Percentiles rank a stretch among this genome's conserved stretches.
phyloP scores from a whole-genome alignment of 2,888 invertebrate species.

The Deilephila elpenor region DNA sequence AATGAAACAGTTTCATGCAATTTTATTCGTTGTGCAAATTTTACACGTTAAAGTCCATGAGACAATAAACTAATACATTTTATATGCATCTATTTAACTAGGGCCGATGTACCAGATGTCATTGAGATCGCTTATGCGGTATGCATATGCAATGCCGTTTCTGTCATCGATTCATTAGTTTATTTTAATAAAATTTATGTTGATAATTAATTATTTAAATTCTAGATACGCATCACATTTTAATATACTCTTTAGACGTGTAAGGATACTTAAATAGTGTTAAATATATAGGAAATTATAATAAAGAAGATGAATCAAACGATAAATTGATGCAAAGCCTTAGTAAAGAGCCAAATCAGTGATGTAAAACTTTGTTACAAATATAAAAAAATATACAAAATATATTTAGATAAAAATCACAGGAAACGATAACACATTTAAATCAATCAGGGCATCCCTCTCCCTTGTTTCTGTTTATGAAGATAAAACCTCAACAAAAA shows the following conservation, averaged over 20 bases:
- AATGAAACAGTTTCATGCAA: slow-evolving; percentile 39
- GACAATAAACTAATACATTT: slow-evolving; percentile 19
- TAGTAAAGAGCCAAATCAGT: no score
- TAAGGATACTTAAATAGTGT: not conserved
- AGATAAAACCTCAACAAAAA: slow-evolving; percentile 53
- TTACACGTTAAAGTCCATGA: not conserved
- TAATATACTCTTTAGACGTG: not conserved
- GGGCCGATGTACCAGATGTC: not conserved
- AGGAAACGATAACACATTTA: slow-evolving; percentile 7
- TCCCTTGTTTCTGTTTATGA: slow-evolving; percentile 33
- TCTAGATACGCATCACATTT: not conserved
- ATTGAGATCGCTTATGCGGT: not conserved
- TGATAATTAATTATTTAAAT: not conserved
- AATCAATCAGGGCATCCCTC: slow-evolving; percentile 10
- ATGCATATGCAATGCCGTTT: not conserved
- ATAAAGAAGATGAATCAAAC: not conserved
- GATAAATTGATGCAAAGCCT: no score
- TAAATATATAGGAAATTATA: not conserved
- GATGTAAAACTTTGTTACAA: no score
- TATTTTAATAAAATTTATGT: not conserved
- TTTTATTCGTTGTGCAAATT: slow-evolving; percentile 14
- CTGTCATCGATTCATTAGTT: not conserved
- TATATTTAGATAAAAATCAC: not conserved
- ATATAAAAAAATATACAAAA: no score
- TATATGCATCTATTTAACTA: slow-evolving; percentile 4